These are phyloP conservation scores for Microcaecilia unicolor DNA, from an alignment of 2,797 vertebrate genomes.

Conservation along the genomic window DNA sequence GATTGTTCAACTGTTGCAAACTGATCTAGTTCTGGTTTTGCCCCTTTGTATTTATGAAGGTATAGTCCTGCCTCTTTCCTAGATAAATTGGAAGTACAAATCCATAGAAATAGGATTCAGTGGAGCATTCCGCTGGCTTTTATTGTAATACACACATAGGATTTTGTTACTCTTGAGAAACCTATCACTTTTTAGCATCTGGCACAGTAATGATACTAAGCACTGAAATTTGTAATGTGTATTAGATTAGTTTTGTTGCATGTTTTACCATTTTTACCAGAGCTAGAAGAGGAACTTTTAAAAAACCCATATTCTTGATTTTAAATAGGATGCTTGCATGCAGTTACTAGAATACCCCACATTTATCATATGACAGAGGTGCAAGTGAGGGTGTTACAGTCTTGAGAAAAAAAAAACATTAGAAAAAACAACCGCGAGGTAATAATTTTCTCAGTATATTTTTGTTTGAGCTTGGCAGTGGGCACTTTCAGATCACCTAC, in stretches of 20 bases:
- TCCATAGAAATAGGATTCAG: no score
- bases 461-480: background rate
- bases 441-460: no score
- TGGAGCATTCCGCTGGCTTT: no score
- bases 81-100: no score
- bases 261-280: constrained; percentile 28
- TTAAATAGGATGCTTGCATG: constrained; percentile 22
- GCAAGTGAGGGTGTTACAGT: background rate
- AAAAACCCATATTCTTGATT: constrained; percentile 26
- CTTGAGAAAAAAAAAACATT: no score
- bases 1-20: no score
- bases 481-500: constrained; percentile 5
- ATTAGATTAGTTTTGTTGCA: constrained; percentile 29
- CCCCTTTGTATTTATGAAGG: no score
- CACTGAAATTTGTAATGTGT: constrained; percentile 27
- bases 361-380: background rate
- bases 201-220: constrained; percentile 15
- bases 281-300: constrained; percentile 17
- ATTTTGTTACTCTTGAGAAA: background rate
- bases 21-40: no score
- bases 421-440: no score
- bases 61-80: no score
- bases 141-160: no score
- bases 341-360: constrained; percentile 26
- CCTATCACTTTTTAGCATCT: background rate